Evolutionary conservation across 2,113 vertebrate species (phyloP).

Genomic region (Rhinoptilus africanus): DNA sequence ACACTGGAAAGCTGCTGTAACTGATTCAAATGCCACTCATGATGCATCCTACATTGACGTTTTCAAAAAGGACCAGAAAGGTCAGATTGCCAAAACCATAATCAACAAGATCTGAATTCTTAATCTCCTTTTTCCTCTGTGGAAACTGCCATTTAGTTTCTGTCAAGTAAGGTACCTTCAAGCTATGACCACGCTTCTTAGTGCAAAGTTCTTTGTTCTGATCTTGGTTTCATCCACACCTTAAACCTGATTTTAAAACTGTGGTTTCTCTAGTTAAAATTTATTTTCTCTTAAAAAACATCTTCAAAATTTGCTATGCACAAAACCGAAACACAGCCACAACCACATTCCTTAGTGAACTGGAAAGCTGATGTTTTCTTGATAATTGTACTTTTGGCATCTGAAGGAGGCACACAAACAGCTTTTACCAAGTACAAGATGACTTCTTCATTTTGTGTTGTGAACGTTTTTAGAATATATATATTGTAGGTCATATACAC

Average conservation of each 20-base stretch:
- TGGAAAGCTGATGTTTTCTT: not conserved
- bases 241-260: not conserved
- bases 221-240: not conserved
- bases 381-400: not conserved
- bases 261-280: not conserved
- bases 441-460: not conserved
- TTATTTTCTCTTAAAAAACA: not conserved
- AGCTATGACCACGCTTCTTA: accelerated
- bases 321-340: not conserved
- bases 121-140: not conserved
- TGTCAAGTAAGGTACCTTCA: not conserved
- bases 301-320: not conserved
- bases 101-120: not conserved
- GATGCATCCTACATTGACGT: not conserved
- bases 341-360: not conserved
- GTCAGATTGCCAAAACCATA: not conserved
- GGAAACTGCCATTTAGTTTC: not conserved
- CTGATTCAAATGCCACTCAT: not conserved
- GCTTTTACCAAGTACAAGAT: not conserved
- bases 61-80: not conserved
- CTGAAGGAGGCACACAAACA: not conserved
- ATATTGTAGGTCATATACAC: not conserved
- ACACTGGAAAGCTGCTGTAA: not conserved
- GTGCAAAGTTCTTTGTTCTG: not conserved
- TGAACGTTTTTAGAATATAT: not conserved